Evolutionary conservation across 1,140 invertebrate genomes (phyloP).

Genomic region (Camponotus pennsylvanicus): DNA sequence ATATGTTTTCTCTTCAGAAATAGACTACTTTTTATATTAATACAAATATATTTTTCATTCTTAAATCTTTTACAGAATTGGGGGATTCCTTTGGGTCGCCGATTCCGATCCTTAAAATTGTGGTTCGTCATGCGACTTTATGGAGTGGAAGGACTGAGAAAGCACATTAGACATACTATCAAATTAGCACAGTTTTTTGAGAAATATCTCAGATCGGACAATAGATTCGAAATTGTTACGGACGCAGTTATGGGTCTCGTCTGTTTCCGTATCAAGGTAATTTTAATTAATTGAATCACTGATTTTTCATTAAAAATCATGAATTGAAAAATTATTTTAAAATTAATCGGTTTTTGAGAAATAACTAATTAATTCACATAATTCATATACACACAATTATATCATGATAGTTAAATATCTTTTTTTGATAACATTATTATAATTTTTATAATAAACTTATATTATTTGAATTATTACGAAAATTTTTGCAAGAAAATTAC

Average conservation of each 20-base stretch:
- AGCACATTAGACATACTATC: constrained; percentile 92
- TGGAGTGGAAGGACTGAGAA: constrained; percentile 93
- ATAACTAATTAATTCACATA: neutral
- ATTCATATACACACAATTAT: neutral
- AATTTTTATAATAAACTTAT: neutral
- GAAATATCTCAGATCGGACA: constrained; percentile 89
- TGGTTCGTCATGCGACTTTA: constrained; percentile 97
- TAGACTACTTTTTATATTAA: constrained; percentile 11
- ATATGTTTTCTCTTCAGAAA: neutral
- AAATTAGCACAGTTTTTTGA: constrained; percentile 92
- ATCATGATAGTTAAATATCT: neutral
- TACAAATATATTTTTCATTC: constrained; percentile 18
- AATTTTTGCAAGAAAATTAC: neutral
- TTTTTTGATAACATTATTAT: neutral
- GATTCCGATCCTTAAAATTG: constrained; percentile 96
- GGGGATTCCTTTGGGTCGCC: constrained; percentile 96
- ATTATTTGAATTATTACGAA: neutral
- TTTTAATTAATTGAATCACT: neutral
- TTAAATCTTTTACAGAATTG: constrained; percentile 90
- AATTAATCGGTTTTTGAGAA: neutral
- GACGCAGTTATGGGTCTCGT: constrained; percentile 93
- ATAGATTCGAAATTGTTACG: constrained; percentile 92
- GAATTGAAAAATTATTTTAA: neutral
- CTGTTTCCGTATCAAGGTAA: constrained; percentile 94
- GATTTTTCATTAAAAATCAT: neutral